Percentiles rank a stretch among this genome's conserved stretches.
phyloP scores from a whole-genome alignment of 2,797 vertebrate genomes.

The Manis javanica region DNA sequence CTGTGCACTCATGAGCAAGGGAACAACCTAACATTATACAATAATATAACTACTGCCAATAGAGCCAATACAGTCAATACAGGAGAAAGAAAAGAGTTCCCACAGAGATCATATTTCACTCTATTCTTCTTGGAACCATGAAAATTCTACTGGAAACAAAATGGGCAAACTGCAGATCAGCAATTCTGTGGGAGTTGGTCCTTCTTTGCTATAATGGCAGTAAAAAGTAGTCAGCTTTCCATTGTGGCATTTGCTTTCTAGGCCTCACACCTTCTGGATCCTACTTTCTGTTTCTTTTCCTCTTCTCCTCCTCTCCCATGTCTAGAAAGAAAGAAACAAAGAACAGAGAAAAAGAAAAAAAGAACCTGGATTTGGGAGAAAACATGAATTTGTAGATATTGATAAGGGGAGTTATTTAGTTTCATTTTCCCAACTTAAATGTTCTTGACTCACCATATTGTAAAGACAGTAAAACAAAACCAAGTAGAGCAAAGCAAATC shows the following conservation, averaged over 20 bases:
- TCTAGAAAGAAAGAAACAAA: neutral
- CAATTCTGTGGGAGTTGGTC: neutral
- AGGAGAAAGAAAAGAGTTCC: neutral
- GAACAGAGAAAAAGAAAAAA: neutral
- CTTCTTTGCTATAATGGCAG: neutral
- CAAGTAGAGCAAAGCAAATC: neutral
- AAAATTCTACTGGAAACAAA: slow-evolving; percentile 41
- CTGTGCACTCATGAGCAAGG: neutral
- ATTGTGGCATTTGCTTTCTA: neutral
- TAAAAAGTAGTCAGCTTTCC: neutral
- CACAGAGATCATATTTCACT: neutral
- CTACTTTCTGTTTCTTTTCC: neutral
- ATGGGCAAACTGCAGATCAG: neutral
- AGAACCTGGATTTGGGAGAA: neutral
- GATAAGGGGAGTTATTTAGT: neutral
- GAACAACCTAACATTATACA: neutral
- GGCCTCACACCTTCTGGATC: neutral
- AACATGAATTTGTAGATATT: neutral
- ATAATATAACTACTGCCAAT: neutral
- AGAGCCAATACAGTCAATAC: too few relatives aligned
- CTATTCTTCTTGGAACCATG: neutral
- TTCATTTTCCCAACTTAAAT: slow-evolving; percentile 25
- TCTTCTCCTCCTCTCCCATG: neutral
- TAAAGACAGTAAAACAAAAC: slow-evolving; percentile 22
- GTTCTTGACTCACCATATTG: neutral